Evolutionary conservation across 2,113 vertebrate genomes (phyloP), one percentile per base, ranked within the genome.

Genomic region (Burhinus bistriatus): DNA sequence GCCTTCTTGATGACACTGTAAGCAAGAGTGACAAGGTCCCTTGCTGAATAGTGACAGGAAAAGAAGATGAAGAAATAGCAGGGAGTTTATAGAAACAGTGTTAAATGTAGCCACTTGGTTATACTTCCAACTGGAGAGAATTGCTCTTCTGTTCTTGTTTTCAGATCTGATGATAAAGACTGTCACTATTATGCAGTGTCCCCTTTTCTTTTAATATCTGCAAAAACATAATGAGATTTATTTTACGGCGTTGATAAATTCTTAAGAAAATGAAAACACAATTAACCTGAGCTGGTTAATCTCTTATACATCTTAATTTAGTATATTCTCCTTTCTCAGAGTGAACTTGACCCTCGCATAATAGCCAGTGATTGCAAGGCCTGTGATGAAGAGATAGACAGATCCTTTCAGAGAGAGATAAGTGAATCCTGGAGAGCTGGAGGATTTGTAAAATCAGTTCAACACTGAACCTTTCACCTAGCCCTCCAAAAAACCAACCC

Each of bases 231-330:
- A 72, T 72, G 34, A 72, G 47, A 87, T 93, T 88, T 76, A 61
- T 89, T 93, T 79, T 82, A 54, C 15, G 57, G 36, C 9, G 9
- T 64, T 90, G 57, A n/a, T 83, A 87, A 89, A 89, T 95, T 83
- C 34, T 91, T 15, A 17, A 72, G 64, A 84, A 96, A 96, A 93
- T 94, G 81, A 76, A 94, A 96, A 93, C 61, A 93, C 64, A 97
- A 97, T 97, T 97, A 97, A 95, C 90, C 90, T 91, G 70, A 73
- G 38, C 49, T 55, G 9, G 34, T 95, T 95, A 95, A 95, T 97
- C 90, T 93, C 69, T 70, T 57, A 61, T n/a, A 52, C 30, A 70
- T 93, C 94, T 95, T 96, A 95, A 96, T 95, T 94, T 89, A 83
- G 29, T 52, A 36, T 44, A 75, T 76, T 82, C 77, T 92, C 52